Evolutionary conservation across 2,888 invertebrate species (phyloP).

Genomic region (Pecten maximus): DNA sequence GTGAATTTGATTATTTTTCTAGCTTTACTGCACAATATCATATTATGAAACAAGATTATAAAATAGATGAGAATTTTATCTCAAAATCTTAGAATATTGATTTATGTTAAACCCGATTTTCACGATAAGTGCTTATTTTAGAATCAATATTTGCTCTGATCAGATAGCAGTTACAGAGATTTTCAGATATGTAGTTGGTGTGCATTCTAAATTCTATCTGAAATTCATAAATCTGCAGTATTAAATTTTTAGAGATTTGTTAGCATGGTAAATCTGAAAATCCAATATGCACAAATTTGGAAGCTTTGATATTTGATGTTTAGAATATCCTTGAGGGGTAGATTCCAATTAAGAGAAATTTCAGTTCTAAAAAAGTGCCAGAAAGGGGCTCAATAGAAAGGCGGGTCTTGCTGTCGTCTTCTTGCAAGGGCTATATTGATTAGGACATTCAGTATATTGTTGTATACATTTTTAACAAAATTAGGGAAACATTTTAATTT

Average conservation of each 20-base stretch:
- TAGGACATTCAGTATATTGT: no score
- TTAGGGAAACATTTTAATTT: no score
- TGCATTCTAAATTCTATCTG: background rate
- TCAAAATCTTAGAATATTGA: background rate
- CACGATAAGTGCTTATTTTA: background rate
- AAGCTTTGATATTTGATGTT: background rate
- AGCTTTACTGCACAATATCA: background rate
- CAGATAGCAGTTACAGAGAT: background rate
- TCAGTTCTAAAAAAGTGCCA: background rate
- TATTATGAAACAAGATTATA: background rate
- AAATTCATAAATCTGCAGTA: background rate
- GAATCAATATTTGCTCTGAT: slow-evolving; percentile 9
- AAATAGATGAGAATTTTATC: background rate
- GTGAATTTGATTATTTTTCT: background rate
- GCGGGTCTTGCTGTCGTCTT: no score
- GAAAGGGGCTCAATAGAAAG: background rate
- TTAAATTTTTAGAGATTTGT: background rate
- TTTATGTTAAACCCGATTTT: background rate
- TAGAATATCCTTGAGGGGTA: background rate
- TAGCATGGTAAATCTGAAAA: background rate
- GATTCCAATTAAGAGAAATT: background rate
- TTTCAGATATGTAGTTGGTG: background rate
- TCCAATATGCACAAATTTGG: background rate
- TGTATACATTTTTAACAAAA: no score
- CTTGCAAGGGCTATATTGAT: no score